Evolutionary conservation across 2,113 vertebrate species (phyloP), one percentile per base, ranked within the genome.

Genomic region (Sinocyclocheilus grahami): DNA sequence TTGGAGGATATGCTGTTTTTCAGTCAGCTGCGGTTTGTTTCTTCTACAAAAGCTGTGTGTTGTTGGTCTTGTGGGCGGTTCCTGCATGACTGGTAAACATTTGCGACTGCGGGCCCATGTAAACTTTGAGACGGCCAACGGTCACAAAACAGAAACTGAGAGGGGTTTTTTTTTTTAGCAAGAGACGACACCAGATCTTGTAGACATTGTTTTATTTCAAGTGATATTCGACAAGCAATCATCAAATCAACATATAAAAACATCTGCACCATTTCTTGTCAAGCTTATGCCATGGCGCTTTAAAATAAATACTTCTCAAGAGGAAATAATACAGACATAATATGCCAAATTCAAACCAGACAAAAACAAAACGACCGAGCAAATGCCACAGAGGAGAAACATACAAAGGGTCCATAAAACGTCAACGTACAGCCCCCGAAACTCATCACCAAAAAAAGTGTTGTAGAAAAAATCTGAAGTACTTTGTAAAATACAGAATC

Each of bases 301-400:
- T 93, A 94, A 95, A 95, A 95, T 95, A 95, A 95, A 95, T 95
- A 95, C 94, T 93, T 95, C 93, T 89, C 71, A 93, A 93, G 90
- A 93, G 91, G 91, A 92, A 93, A 94, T 89, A 94, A 94, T 93
- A 93, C 92, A 94, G 92, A 95, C 92, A 93, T 91, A 92, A 92
- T 92, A 94, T 89, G 90, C 89, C 92, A 94, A 85, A 92, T 91
- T 89, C 91, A 92, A 92, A 94, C 90, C 90, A 92, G 92, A 92
- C 92, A 75, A 86, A 39, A 82, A 82, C 60, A 67, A 85, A 83
- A 83, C 90, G 92, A 84, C 85, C 79, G 89, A 92, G 86, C 90
- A 92, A 90, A 92, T 88, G 90, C 90, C 88, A 88, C 91, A 93
- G 90, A 93, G 88, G 90, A 85, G 48, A 90, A 89, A 89, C 46